phyloP scores from a whole-genome alignment of 2,113 vertebrate genomes.

The Vulpes ferrilata region DNA sequence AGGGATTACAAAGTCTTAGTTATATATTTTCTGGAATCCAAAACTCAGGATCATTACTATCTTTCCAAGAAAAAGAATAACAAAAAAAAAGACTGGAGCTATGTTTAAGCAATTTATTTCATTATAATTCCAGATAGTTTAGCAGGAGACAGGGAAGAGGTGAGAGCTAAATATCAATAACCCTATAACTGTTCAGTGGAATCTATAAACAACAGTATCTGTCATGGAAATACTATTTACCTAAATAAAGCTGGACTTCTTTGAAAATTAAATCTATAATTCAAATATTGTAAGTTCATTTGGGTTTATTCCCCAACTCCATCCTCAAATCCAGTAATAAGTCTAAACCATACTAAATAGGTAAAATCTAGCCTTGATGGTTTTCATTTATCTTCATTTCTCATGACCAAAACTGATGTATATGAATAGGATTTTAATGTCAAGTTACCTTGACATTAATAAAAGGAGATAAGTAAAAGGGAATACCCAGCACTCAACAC shows the following conservation, averaged over 20 bases:
- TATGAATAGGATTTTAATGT: not conserved
- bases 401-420: not conserved
- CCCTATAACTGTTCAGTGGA: not conserved
- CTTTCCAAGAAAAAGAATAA: not conserved
- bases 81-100: not conserved
- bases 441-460: not conserved
- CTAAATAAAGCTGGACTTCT: constrained; percentile 6
- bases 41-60: not conserved
- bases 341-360: not conserved
- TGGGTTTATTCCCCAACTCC: not conserved
- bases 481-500: not conserved
- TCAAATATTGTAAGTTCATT: not conserved
- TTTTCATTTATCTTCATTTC: constrained; percentile 16
- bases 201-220: not conserved
- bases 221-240: constrained; percentile 16
- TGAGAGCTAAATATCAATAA: not conserved
- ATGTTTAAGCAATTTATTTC: not conserved
- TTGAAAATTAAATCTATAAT: constrained; percentile 48
- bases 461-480: not conserved
- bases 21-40: not conserved
- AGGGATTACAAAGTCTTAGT: constrained; percentile 46
- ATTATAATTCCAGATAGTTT: not conserved
- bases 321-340: not conserved
- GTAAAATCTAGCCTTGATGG: not conserved
- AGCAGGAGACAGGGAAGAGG: not conserved